These are phyloP conservation scores for Propsilocerus akamusi DNA, from an alignment of 1,140 invertebrate genomes.

Conservation along the genomic window DNA sequence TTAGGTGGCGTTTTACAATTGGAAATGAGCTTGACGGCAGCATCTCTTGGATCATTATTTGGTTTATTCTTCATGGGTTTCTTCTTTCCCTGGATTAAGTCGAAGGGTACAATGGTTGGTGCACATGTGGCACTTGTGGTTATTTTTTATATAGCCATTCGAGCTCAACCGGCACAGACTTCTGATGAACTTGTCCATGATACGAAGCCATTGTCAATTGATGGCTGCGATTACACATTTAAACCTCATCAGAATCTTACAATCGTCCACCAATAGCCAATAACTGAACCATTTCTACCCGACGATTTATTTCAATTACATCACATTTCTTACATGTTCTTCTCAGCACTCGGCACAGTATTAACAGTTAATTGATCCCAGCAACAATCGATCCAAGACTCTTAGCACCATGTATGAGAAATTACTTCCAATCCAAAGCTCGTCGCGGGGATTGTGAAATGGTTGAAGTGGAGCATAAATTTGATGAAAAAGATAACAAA, in stretches of 20 bases:
- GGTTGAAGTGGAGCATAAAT: too few species aligned
- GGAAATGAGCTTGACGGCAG: slow-evolving; percentile 42
- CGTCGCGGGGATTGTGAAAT: too few species aligned
- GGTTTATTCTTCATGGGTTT: slow-evolving; percentile 68
- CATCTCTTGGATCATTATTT: slow-evolving; percentile 60
- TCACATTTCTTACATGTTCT: neutral
- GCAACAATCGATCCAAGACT: slow-evolving; percentile 35
- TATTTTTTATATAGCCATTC: slow-evolving; percentile 60
- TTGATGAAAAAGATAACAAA: too few species aligned
- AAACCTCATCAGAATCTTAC: slow-evolving; percentile 8
- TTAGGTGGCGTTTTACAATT: slow-evolving; percentile 50
- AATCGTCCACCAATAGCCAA: neutral
- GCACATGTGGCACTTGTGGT: slow-evolving; percentile 41
- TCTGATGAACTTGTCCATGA: slow-evolving; percentile 34
- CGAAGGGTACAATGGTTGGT: slow-evolving; percentile 43
- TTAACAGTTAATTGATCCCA: slow-evolving; percentile 36
- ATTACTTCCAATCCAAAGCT: too few species aligned
- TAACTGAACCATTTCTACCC: neutral
- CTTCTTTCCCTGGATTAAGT: slow-evolving; percentile 62
- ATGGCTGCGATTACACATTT: slow-evolving; percentile 42
- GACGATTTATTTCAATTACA: neutral
- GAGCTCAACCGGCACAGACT: slow-evolving; percentile 46
- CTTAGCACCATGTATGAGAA: slow-evolving; percentile 41
- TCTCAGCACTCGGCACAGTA: slow-evolving; percentile 26
- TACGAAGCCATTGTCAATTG: slow-evolving; percentile 35